Conservation (phyloP, 2,113 vertebrate species). For the Lophochroa leadbeateri region DNA sequence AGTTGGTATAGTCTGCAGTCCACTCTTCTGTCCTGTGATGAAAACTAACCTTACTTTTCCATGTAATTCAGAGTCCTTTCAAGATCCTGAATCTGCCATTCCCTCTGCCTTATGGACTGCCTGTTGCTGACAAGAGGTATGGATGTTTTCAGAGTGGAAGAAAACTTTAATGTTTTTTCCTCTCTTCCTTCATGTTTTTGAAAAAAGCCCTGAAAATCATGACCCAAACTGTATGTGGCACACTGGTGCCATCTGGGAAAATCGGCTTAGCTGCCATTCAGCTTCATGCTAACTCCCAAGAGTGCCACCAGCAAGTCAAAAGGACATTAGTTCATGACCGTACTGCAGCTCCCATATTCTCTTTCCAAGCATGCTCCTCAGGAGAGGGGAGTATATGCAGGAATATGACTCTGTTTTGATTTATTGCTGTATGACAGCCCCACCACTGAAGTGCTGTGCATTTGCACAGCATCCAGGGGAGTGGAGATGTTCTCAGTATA, state of each 20-base stretch:
- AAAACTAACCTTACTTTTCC: background rate
- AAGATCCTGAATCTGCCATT: background rate
- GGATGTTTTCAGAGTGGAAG: background rate
- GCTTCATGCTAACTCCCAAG: background rate
- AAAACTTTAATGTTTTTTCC: background rate
- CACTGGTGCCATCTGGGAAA: background rate
- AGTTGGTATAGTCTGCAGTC: background rate
- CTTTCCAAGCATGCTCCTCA: fast-evolving
- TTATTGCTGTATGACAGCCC: background rate
- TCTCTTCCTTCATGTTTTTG: background rate
- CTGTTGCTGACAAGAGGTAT: background rate
- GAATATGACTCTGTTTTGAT: background rate
- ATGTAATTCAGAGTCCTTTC: background rate
- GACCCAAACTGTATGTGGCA: background rate
- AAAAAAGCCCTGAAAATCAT: background rate
- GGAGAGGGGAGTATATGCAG: background rate
- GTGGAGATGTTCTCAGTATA: fast-evolving
- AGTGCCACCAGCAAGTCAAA: background rate
- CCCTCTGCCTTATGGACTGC: background rate
- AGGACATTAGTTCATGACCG: fast-evolving
- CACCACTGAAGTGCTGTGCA: fast-evolving
- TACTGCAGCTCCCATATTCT: background rate
- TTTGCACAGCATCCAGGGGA: fast-evolving
- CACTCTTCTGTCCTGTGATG: background rate
- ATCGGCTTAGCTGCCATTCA: background rate